Base-by-base conservation (phyloP, 37 sponge, comb jelly and placozoan species). In the Ianthella basta region DNA sequence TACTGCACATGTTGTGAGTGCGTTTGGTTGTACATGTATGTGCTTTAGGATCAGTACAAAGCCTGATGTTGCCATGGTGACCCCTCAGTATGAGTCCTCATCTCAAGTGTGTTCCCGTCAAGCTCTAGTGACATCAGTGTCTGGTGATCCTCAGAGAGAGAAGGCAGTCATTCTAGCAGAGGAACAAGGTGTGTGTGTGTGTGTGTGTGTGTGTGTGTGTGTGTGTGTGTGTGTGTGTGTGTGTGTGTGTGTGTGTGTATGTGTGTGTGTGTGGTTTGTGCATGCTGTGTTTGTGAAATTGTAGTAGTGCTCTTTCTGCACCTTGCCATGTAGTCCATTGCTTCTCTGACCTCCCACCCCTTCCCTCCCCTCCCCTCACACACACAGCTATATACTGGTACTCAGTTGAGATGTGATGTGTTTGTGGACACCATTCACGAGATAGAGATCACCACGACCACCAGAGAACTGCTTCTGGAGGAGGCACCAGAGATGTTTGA, bases 401-500 rank as follows among this genome's bases (percentile, higher is more conserved):
- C 66, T 36, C 66, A 56, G 23, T 82, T 96, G 66, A 59, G 93
- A 23, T 95, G 93, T 84, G 93, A 97, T 89, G 93, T 97, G 35
- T 91, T 94, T 90, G 92, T 97, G 75, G 92, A 92, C 86, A 88
- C 90, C 36, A 92, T 97, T n/a, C 55, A 68, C 12, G 73, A 91
- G 24, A 94, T 97, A 20, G 97, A 89, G 67, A 94, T 97, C 60
- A 91, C 83, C 55, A 97, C 97, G 4, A 90, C 94, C 15, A 95
- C 95, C 0, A 88, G 92, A 56, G 97, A 97, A 60, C 88, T 97
- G 29, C 85, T 94, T 0, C 56, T 97, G 53, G 97, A 97, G 74
- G 94, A 97, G 56, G 92, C 94, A 24, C 97, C 97, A 0, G 92
- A 94, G 72, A 90, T 85, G 38, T 94, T 97, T 84, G 92, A 95